Evolutionary conservation across 2,113 vertebrate species (phyloP).

Genomic region (Suncus etruscus): DNA sequence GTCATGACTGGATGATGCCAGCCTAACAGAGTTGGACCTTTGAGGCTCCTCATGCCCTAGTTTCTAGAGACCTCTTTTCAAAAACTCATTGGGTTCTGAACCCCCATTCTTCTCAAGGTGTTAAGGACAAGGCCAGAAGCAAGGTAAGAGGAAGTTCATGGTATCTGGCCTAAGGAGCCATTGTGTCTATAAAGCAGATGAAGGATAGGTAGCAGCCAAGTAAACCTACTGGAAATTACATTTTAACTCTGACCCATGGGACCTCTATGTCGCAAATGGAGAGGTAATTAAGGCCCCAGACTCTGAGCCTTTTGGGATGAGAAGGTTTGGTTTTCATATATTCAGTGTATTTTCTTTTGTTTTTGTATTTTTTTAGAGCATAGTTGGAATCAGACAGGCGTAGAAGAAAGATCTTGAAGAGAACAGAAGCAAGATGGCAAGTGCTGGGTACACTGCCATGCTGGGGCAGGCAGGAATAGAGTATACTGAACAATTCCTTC

Average conservation of each 20-base stretch:
- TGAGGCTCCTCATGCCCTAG: neutral
- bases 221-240: constrained; percentile 76
- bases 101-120: neutral
- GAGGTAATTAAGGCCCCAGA: constrained; percentile 70
- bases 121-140: constrained; percentile 22
- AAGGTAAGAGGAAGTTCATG: too few relatives aligned
- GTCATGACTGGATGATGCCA: neutral
- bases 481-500: constrained; percentile 45
- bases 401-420: constrained; percentile 40
- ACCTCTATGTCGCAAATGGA: constrained; percentile 61
- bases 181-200: constrained; percentile 60
- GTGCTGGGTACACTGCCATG: neutral
- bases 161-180: neutral
- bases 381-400: constrained; percentile 21
- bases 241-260: constrained; percentile 69
- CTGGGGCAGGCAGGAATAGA: constrained; percentile 15
- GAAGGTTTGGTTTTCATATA: constrained; percentile 58
- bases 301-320: constrained; percentile 49
- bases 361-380: constrained; percentile 38
- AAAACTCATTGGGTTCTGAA: neutral
- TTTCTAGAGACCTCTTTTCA: constrained; percentile 51
- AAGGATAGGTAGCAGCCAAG: neutral
- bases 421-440: constrained; percentile 58
- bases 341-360: neutral
- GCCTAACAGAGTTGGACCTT: neutral